Percentiles rank a stretch among this genome's conserved stretches.
phyloP scores from a whole-genome alignment of 2,888 invertebrate species.

The Heliconius sara region DNA sequence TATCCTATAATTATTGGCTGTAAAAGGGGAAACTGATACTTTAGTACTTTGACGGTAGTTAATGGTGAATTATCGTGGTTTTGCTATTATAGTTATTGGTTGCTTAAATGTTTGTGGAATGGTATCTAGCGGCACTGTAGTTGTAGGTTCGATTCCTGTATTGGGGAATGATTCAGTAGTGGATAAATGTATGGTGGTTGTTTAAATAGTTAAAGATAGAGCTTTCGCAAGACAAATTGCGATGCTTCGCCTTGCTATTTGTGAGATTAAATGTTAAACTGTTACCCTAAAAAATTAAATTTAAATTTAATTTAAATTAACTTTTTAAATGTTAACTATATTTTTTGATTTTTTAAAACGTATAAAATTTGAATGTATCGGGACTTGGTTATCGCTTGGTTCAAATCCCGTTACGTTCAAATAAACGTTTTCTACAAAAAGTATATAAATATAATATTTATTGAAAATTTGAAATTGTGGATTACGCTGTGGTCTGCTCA shows the following conservation, averaged over 20 bases:
- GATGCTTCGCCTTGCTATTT: not conserved
- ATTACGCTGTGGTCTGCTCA: not conserved
- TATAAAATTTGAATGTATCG: too few relatives aligned
- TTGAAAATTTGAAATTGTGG: too few relatives aligned
- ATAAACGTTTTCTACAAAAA: too few relatives aligned
- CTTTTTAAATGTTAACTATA: too few relatives aligned
- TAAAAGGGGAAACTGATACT: slow-evolving; percentile 23
- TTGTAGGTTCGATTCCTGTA: not conserved
- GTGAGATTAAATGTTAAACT: too few relatives aligned
- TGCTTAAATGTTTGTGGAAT: not conserved
- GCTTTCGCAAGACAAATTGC: not conserved
- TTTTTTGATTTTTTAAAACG: too few relatives aligned
- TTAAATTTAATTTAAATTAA: too few relatives aligned
- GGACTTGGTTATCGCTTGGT: too few relatives aligned
- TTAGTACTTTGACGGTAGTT: not conserved
- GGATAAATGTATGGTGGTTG: not conserved
- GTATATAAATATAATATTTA: too few relatives aligned
- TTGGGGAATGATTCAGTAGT: not conserved
- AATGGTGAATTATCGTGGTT: not conserved
- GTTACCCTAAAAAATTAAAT: too few relatives aligned
- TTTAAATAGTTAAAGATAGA: not conserved
- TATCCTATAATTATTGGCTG: slow-evolving; percentile 35
- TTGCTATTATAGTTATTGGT: not conserved
- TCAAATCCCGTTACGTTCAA: too few relatives aligned
- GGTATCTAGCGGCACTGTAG: not conserved